Percentiles rank a stretch among this genome's conserved stretches.
phyloP scores from a whole-genome alignment of 2,113 vertebrate genomes.

The Uropsilus gracilis region DNA sequence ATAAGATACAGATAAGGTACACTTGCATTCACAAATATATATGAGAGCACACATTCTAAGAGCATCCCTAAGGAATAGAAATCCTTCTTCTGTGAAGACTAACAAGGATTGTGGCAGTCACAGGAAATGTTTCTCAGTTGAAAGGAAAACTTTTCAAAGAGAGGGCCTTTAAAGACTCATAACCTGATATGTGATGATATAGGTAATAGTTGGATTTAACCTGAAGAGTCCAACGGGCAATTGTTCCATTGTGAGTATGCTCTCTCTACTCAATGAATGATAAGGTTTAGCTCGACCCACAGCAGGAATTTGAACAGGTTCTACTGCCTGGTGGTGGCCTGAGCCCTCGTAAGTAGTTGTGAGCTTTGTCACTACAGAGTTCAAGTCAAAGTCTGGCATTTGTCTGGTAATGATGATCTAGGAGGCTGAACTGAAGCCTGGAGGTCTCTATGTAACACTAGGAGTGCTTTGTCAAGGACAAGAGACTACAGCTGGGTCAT shows the following conservation, averaged over 20 bases:
- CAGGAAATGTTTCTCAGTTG: conserved; percentile 14
- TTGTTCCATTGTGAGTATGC: not conserved
- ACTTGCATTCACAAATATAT: not conserved
- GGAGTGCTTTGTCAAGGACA: not conserved
- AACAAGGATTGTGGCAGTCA: conserved; percentile 35
- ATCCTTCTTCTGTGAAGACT: not conserved
- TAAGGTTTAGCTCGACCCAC: not conserved
- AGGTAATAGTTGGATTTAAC: not conserved
- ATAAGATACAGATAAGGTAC: not conserved
- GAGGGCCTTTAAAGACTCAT: not conserved
- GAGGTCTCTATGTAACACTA: not conserved
- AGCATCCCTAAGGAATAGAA: not conserved
- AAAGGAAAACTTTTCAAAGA: conserved; percentile 31
- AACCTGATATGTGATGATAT: not conserved
- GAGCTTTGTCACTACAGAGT: not conserved
- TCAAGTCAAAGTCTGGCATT: not conserved
- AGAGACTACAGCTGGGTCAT: not conserved
- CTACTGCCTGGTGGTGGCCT: too few relatives aligned
- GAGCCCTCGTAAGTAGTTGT: accelerated
- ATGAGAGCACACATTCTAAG: not conserved
- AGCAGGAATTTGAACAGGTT: not conserved
- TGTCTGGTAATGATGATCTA: not conserved
- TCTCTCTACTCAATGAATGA: not conserved
- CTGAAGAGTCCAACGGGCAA: not conserved
- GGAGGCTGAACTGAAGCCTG: not conserved